Evolutionary conservation across 2,113 vertebrate species (phyloP), one percentile per base, ranked within the genome.

Genomic region (Labrus mixtus): DNA sequence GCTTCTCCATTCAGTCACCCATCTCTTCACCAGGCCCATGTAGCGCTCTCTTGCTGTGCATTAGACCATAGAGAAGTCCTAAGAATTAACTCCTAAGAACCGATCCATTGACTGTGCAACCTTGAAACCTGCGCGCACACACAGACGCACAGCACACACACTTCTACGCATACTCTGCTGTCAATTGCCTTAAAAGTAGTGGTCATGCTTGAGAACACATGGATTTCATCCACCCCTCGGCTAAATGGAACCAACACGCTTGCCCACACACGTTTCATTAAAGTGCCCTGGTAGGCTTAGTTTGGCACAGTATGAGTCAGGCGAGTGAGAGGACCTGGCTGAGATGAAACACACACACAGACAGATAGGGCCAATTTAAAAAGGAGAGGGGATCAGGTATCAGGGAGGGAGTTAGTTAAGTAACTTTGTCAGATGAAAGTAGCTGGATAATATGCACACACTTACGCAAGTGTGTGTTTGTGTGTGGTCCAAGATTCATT

Each of bases 161-260:
- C 29, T 6, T 71, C 15, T 8, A 16, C 15, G 1, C 46, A n/a
- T 8, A 51, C 48, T n/a, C 1, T 2, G 22, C 48, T 63, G 33
- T 68, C 82, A 87, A 83, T 88, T 88, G 89, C 78, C 60, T 83
- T 81, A 80, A 90, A 88, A 72, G 87, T 81, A 73, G 71, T 70
- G 74, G 89, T 90, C 87, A 92, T 86, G 90, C 90, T 86, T 79
- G 76, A 90, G 68, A 77, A 83, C 70, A 81, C 78, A 68, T 73
- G 51, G 78, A 91, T 85, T 88, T 71, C 55, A 84, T 82, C 86
- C 75, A 75, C 63, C 71, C 73, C 16, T 17, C 13, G 8, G 77
- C 64, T 87, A 92, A 92, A 88, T 87, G 84, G 82, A 86, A 71
- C 58, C 82, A 85, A 78, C 60, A 83, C 61, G 54, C 86, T 85